Conservation (phyloP, 2,888 invertebrate species). For the Parelbella ahira region DNA sequence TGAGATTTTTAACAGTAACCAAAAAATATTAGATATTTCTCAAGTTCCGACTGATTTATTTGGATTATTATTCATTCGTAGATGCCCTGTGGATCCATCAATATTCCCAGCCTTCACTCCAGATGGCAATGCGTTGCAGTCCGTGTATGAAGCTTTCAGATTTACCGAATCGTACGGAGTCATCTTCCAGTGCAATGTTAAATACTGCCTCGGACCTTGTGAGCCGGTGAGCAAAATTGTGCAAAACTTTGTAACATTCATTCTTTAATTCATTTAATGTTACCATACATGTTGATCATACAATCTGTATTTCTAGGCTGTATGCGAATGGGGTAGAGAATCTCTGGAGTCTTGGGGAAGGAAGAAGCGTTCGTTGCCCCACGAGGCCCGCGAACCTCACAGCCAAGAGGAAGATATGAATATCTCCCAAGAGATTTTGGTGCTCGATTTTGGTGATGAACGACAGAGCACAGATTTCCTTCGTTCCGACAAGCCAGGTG, state of each 20-base stretch:
- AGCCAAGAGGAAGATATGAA: slow-evolving; percentile 92
- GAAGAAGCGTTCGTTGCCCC: slow-evolving; percentile 85
- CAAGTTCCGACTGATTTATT: no score
- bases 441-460: slow-evolving; percentile 95
- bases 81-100: slow-evolving; percentile 94
- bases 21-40: no score
- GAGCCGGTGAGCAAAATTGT: slow-evolving; percentile 87
- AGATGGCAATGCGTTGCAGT: slow-evolving; percentile 94
- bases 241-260: no score
- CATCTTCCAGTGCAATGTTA: slow-evolving; percentile 98
- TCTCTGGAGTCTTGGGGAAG: slow-evolving; percentile 95
- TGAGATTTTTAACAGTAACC: slow-evolving; percentile 48
- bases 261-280: no score
- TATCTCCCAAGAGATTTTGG: slow-evolving; percentile 95
- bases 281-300: no score
- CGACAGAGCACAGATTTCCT: slow-evolving; percentile 88
- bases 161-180: slow-evolving; percentile 98
- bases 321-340: slow-evolving; percentile 95
- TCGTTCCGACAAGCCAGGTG: slow-evolving; percentile 86
- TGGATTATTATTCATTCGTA: no score
- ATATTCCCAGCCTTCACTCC: slow-evolving; percentile 96
- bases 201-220: slow-evolving; percentile 96
- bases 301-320: slow-evolving; percentile 82
- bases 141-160: slow-evolving; percentile 95
- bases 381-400: slow-evolving; percentile 83